phyloP scores from a whole-genome alignment of 2,888 invertebrate genomes.

The Folsomia candida region DNA sequence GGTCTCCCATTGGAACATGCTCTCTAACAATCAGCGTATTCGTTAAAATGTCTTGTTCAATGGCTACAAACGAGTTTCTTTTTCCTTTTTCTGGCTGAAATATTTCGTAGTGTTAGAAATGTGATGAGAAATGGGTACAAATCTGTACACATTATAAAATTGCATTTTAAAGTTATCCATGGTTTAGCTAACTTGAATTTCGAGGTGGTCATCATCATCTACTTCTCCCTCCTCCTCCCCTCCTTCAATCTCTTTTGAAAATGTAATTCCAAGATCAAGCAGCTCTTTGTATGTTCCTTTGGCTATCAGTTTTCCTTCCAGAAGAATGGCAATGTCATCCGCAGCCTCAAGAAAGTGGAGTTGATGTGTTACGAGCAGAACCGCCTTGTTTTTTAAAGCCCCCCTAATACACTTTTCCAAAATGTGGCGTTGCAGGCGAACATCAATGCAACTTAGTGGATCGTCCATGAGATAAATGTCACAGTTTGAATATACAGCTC shows the following conservation, averaged over 20 bases:
- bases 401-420: conserved; percentile 38
- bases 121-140: too few species aligned
- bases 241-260: conserved; percentile 16
- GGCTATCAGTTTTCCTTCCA: conserved; percentile 27
- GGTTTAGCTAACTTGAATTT: too few species aligned
- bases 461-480: conserved; percentile 45
- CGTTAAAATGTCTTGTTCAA: not conserved
- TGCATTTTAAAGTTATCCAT: too few species aligned
- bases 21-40: not conserved
- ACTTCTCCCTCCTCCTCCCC: conserved; percentile 3
- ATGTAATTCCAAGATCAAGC: conserved; percentile 8
- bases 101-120: not conserved
- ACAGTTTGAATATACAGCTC: conserved; percentile 42
- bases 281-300: conserved; percentile 24
- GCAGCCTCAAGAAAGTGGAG: conserved; percentile 37
- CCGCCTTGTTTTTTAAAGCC: conserved; percentile 28
- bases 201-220: not conserved
- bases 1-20: not conserved
- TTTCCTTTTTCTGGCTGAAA: not conserved
- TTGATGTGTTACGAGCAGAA: conserved; percentile 44
- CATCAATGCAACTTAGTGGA: conserved; percentile 39
- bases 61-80: not conserved
- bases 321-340: conserved; percentile 26
- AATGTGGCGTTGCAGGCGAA: conserved; percentile 30
- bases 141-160: too few species aligned